phyloP scores from a whole-genome alignment of 2,888 invertebrate genomes.

The Stenodera caucasica region DNA sequence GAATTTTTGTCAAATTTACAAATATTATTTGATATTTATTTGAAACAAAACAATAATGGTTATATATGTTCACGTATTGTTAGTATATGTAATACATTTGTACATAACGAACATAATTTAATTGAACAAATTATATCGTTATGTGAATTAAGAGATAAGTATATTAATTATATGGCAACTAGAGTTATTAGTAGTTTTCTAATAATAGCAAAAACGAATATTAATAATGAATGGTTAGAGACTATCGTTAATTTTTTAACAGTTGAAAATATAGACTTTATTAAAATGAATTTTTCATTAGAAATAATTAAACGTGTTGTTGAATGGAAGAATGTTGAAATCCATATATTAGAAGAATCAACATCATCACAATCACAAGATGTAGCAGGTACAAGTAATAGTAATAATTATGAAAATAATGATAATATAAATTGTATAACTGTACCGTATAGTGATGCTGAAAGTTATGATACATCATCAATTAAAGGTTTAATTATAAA shows the following conservation, averaged over 20 bases:
- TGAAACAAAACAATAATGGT: constrained; percentile 81
- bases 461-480: constrained; percentile 82
- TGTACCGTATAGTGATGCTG: constrained; percentile 72
- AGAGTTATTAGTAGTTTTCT: constrained; percentile 81
- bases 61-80: constrained; percentile 80
- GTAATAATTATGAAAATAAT: constrained; percentile 27
- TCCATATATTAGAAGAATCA: constrained; percentile 76
- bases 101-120: constrained; percentile 79
- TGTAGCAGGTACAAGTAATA: constrained; percentile 42
- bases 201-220: constrained; percentile 79
- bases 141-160: constrained; percentile 76
- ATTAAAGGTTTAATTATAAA: constrained; percentile 85
- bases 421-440: constrained; percentile 58
- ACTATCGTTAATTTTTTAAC: constrained; percentile 74
- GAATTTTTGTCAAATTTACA: constrained; percentile 84
- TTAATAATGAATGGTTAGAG: constrained; percentile 79
- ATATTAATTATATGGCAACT: constrained; percentile 78
- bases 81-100: constrained; percentile 77
- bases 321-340: constrained; percentile 83
- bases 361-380: constrained; percentile 50
- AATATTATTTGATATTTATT: constrained; percentile 78
- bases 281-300: constrained; percentile 79
- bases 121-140: constrained; percentile 82
- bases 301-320: constrained; percentile 85
- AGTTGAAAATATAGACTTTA: constrained; percentile 66